Percentiles rank a stretch among this genome's conserved stretches.
Conservation (phyloP, 2,888 invertebrate genomes). For the Cheiracanthium punctorium region DNA sequence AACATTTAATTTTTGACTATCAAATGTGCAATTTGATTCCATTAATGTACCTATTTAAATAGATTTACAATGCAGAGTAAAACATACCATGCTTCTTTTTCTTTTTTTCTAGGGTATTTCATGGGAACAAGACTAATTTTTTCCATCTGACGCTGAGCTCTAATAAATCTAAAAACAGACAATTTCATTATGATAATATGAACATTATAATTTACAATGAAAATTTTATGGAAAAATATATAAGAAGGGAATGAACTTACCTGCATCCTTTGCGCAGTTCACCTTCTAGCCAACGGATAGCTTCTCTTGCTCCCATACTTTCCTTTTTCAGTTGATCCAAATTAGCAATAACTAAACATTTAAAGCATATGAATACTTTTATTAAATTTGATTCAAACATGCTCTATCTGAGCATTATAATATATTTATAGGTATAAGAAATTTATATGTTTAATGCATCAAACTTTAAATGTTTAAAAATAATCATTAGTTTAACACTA, state of each 20-base stretch:
- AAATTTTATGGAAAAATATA: not conserved
- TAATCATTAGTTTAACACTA: too few species aligned
- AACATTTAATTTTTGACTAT: too few species aligned
- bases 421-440: too few species aligned
- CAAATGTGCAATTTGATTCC: too few species aligned
- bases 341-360: constrained; percentile 86
- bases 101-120: constrained; percentile 86
- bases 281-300: constrained; percentile 93
- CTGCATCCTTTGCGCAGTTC: constrained; percentile 91
- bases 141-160: constrained; percentile 91
- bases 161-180: constrained; percentile 78
- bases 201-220: not conserved
- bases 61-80: too few species aligned
- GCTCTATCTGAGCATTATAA: too few species aligned
- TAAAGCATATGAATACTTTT: not conserved
- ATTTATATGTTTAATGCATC: too few species aligned
- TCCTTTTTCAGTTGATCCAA: constrained; percentile 91
- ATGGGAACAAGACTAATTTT: constrained; percentile 83
- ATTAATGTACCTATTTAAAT: too few species aligned
- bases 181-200: not conserved
- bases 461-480: too few species aligned
- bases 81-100: constrained; percentile 81
- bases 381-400: not conserved
- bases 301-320: constrained; percentile 89
- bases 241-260: constrained; percentile 76